phyloP scores from a whole-genome alignment of 2,113 vertebrate species.

The Proteles cristata region DNA sequence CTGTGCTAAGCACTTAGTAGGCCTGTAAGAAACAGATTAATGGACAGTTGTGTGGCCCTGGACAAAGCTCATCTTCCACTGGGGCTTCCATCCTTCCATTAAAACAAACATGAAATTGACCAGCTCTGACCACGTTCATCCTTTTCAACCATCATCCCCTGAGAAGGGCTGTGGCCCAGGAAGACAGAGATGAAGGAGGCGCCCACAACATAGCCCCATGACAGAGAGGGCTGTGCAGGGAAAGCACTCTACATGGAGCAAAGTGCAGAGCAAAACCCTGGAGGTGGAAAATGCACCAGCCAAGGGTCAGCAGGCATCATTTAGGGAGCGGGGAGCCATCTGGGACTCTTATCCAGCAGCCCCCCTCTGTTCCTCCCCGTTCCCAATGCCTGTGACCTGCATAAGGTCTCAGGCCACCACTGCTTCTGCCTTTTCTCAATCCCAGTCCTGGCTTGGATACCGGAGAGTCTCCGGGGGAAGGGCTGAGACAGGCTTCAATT shows the following conservation, averaged over 20 bases:
- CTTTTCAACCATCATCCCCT: not conserved
- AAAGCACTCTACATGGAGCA: not conserved
- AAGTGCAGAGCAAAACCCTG: not conserved
- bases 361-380: accelerated
- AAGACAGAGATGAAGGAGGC: not conserved
- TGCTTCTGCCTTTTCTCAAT: not conserved
- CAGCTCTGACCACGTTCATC: not conserved
- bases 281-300: not conserved
- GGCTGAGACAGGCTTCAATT: not conserved
- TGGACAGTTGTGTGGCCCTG: not conserved
- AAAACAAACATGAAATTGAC: not conserved
- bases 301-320: not conserved
- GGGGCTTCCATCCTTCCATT: not conserved
- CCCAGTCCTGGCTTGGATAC: not conserved
- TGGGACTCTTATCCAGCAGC: not conserved
- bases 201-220: not conserved
- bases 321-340: not conserved
- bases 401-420: not conserved
- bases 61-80: not conserved
- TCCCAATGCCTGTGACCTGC: not conserved
- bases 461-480: not conserved
- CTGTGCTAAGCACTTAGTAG: not conserved
- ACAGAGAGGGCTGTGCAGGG: not conserved
- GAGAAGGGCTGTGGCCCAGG: not conserved
- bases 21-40: not conserved